Percentiles rank a stretch among this genome's conserved stretches.
Conservation (phyloP, 1,140 invertebrate species). For the Zaprionus lachaisei region DNA sequence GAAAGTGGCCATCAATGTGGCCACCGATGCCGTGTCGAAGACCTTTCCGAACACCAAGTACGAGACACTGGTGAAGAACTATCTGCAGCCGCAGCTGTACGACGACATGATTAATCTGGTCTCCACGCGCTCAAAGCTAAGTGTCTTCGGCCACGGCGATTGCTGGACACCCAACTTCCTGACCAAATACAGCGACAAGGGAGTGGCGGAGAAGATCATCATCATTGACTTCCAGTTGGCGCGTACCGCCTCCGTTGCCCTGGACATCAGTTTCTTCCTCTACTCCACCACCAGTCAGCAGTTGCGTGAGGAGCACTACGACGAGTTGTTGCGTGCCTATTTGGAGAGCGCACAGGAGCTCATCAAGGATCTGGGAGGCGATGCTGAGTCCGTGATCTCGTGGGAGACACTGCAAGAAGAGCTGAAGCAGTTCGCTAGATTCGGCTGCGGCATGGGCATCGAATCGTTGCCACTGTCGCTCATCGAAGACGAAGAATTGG, state of each 20-base stretch:
- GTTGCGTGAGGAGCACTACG: conserved; percentile 86
- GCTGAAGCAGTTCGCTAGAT: conserved; percentile 87
- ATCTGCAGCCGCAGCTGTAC: conserved; percentile 85
- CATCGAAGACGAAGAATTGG: conserved; percentile 86
- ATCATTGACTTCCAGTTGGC: conserved; percentile 90
- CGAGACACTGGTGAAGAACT: conserved; percentile 86
- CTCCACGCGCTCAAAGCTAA: conserved; percentile 73
- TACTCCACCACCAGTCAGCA: conserved; percentile 87
- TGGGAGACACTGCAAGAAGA: conserved; percentile 85
- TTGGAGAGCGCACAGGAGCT: conserved; percentile 86
- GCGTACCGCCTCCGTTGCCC: conserved; percentile 86
- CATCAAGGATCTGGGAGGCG: conserved; percentile 87
- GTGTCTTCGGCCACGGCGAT: conserved; percentile 89
- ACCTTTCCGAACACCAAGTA: conserved; percentile 87
- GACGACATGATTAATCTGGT: conserved; percentile 78
- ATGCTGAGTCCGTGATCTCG: conserved; percentile 87
- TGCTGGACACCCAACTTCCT: conserved; percentile 91
- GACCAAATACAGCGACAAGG: conserved; percentile 84
- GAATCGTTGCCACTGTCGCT: conserved; percentile 88
- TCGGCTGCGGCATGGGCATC: conserved; percentile 87
- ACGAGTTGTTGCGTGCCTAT: conserved; percentile 86
- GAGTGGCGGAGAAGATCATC: conserved; percentile 85
- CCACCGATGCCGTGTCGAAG: conserved; percentile 87
- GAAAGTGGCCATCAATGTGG: conserved; percentile 85
- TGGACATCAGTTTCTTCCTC: conserved; percentile 88